Percentiles rank a stretch among this genome's conserved stretches.
Evolutionary conservation across 2,888 invertebrate species (phyloP).

Genomic region (Hoplodrina ambigua): DNA sequence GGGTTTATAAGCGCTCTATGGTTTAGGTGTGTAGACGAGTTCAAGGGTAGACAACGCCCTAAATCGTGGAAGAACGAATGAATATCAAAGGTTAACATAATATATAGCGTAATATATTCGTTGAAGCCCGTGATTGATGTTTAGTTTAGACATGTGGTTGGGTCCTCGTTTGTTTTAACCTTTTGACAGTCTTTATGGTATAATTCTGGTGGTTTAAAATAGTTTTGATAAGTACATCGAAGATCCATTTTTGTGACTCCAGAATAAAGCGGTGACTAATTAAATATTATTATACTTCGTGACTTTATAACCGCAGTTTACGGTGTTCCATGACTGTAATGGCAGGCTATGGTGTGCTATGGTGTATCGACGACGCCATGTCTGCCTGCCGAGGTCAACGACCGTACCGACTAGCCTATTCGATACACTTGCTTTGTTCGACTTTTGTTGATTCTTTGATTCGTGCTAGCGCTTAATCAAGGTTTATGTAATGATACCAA

Average conservation of each 20-base stretch:
- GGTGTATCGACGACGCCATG: constrained; percentile 84
- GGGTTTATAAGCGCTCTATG: constrained; percentile 43
- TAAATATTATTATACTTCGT: constrained; percentile 27
- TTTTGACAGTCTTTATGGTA: neutral
- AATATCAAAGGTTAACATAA: constrained; percentile 54
- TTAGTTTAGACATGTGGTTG: constrained; percentile 20
- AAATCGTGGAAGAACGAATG: constrained; percentile 32
- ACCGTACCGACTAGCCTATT: constrained; percentile 78
- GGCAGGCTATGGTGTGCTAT: constrained; percentile 70
- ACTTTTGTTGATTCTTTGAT: constrained; percentile 75
- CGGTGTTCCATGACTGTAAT: constrained; percentile 71
- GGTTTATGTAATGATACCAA: constrained; percentile 65
- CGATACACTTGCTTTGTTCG: constrained; percentile 80
- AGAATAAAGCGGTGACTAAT: constrained; percentile 1
- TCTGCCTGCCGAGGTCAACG: constrained; percentile 81
- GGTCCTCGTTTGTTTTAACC: constrained; percentile 21
- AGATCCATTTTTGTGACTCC: neutral
- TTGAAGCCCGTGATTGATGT: constrained; percentile 33
- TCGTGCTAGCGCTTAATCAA: constrained; percentile 69
- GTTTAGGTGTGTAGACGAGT: constrained; percentile 60
- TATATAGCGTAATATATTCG: constrained; percentile 24
- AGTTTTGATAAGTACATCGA: neutral
- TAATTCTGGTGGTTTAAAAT: neutral
- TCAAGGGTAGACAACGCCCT: constrained; percentile 66
- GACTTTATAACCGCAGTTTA: constrained; percentile 35